Evolutionary conservation across 2,888 invertebrate species (phyloP).

Genomic region (Nomada ruficornis): DNA sequence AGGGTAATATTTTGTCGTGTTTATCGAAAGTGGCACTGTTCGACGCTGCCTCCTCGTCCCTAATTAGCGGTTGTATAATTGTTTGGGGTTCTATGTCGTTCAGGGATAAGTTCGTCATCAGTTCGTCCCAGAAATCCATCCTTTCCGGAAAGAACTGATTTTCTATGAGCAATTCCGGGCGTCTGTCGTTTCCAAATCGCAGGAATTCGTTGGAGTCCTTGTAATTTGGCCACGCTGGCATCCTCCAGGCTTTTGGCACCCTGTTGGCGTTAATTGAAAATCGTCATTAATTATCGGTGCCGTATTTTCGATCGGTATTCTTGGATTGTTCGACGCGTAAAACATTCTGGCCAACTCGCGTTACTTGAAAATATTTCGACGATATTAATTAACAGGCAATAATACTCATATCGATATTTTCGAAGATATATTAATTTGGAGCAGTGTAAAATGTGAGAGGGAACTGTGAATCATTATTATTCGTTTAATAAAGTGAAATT

Average conservation of each 20-base stretch:
- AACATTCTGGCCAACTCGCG: no score
- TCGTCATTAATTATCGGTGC: background rate
- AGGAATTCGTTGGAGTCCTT: constrained; percentile 70
- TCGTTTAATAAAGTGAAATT: background rate
- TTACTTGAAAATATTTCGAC: no score
- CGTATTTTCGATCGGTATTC: no score
- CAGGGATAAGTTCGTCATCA: constrained; percentile 66
- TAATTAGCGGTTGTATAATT: background rate
- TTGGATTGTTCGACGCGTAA: no score
- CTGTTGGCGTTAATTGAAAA: constrained; percentile 63
- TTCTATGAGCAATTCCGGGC: constrained; percentile 69
- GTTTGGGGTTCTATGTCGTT: background rate
- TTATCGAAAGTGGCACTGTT: no score
- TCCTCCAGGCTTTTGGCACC: constrained; percentile 71
- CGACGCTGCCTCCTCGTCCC: no score
- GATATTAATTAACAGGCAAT: no score
- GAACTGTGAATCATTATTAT: background rate
- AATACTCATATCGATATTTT: no score
- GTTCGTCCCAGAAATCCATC: constrained; percentile 78
- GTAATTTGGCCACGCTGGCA: constrained; percentile 76
- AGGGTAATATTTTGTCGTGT: background rate
- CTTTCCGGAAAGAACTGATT: constrained; percentile 69
- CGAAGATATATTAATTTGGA: no score
- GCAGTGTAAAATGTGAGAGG: no score
- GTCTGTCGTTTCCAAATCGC: constrained; percentile 72